Conservation (phyloP, 2,113 vertebrate species). For the Archilochus colubris region DNA sequence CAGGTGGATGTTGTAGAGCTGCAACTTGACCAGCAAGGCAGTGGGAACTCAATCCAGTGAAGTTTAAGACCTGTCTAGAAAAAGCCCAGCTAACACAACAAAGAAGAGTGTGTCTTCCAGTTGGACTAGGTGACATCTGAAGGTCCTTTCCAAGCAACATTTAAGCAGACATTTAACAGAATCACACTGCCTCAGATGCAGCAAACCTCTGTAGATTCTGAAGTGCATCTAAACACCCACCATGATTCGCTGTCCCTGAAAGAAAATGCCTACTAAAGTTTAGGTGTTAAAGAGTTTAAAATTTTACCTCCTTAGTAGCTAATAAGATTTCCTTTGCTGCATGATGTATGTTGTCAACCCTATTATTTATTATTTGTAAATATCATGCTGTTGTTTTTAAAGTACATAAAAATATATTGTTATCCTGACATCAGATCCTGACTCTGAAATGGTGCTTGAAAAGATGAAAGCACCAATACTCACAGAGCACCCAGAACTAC, state of each 20-base stretch:
- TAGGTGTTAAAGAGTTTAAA: not conserved
- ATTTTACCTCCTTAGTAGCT: not conserved
- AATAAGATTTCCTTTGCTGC: not conserved
- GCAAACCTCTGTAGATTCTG: not conserved
- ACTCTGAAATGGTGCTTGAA: not conserved
- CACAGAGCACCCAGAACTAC: not conserved
- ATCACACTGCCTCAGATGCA: not conserved
- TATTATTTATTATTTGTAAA: not conserved
- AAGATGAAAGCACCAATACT: not conserved
- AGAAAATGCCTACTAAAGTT: not conserved
- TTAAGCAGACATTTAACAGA: not conserved
- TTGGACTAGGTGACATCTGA: not conserved
- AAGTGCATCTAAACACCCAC: not conserved
- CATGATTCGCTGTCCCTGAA: not conserved
- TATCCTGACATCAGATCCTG: not conserved
- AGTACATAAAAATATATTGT: not conserved
- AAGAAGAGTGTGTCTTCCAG: not conserved
- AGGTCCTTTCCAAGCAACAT: not conserved
- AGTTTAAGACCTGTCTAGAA: not conserved
- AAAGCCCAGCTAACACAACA: accelerated
- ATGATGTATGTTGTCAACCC: not conserved
- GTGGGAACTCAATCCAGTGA: not conserved
- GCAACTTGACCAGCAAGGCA: not conserved
- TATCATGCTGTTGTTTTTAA: not conserved
- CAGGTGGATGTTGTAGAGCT: not conserved